Evolutionary conservation across 2,113 vertebrate genomes (phyloP), one percentile per base, ranked within the genome.

Genomic region (Ophiodon elongatus): DNA sequence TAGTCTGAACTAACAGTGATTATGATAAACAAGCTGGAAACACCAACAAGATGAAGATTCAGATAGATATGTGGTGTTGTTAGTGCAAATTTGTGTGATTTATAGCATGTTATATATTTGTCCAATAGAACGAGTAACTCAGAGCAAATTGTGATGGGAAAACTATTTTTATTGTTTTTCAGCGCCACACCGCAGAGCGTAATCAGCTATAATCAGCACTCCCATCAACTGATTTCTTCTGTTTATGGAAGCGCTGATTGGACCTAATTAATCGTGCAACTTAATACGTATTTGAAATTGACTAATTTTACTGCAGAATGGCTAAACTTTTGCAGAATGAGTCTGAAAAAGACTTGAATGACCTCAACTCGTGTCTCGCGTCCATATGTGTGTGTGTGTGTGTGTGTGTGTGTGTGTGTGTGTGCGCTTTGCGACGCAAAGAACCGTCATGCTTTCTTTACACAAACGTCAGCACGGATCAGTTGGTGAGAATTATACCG

Each of bases 121-220:
- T 67, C 66, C 35, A 76, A 66, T 11, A 68, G 74, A 73, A 43
- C 1, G 21, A 71, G 59, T 37, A 67, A 83, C 87, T 91, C 67
- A 1, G 41, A 67, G 41, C 33, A 50, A 84, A 88, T 57, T 82
- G 37, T 76, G 50, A n/a, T 39, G 27, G 59, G 65, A 77, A 89
- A 80, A 79, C 27, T 14, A 13, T 66, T 52, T 68, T 70, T 67
- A 41, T 10, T 21, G 5, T 75, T 52, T 68, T 73, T 70, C 25
- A 47, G 27, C 54, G 23, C 8, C 27, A 50, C 71, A 56, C 57
- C 41, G 52, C 67, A 33, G 47, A 85, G 64, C 8, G 77, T 79
- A 94, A 93, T 93, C 85, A 94, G 70, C 79, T 37, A 47, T 79
- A 91, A 93, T 92, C 90, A 91, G 70, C 63, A 47, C 72, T 77